Conservation (phyloP, 1,140 invertebrate genomes). For the Microplitis mediator region DNA sequence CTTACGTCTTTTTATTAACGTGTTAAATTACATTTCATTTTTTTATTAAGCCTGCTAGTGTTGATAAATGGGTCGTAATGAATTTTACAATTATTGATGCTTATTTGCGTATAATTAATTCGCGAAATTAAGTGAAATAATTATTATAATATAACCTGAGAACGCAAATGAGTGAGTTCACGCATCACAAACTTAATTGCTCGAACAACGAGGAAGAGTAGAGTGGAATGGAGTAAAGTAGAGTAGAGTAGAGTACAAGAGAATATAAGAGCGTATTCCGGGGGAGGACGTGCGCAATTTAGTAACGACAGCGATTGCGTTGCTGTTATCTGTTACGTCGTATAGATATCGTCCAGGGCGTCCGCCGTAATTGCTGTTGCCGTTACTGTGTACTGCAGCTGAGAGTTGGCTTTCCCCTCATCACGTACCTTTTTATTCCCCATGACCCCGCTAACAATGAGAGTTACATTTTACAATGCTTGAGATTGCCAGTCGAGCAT, state of each 20-base stretch:
- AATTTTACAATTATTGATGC: no score
- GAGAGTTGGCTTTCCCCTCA: background rate
- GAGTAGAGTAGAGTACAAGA: background rate
- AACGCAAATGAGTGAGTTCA: background rate
- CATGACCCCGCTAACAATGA: background rate
- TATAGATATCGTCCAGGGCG: constrained; percentile 4
- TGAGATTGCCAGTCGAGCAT: background rate
- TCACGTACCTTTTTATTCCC: background rate
- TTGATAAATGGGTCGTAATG: no score
- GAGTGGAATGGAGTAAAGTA: background rate
- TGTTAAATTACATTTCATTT: no score
- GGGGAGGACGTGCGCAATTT: constrained; percentile 27
- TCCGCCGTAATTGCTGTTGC: constrained; percentile 3
- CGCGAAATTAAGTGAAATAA: no score
- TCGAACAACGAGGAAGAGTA: constrained; percentile 11
- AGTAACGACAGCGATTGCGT: constrained; percentile 22
- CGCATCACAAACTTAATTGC: constrained; percentile 23
- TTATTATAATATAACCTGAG: no score
- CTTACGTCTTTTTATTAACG: no score
- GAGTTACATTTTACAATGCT: background rate
- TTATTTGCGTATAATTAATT: no score
- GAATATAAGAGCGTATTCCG: background rate
- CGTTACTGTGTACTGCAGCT: background rate
- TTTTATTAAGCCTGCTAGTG: no score
- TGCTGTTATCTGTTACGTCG: constrained; percentile 23